Base-by-base conservation (phyloP, 2,888 invertebrate species). In the Xestoiulus laeticollis region DNA sequence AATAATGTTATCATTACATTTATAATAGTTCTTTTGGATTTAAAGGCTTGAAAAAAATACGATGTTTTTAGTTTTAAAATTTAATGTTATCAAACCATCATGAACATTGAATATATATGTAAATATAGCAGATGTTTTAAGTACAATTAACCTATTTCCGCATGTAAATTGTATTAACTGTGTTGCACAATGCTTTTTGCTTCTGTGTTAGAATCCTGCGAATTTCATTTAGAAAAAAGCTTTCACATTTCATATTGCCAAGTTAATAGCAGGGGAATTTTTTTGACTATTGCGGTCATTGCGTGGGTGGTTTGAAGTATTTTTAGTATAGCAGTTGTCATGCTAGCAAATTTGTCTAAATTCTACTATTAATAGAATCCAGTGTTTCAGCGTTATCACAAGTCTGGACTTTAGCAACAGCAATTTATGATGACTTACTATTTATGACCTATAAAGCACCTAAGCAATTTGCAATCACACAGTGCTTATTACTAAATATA, bases 171-270 rank as follows among this genome's bases (percentile, higher is more conserved):
- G 12, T 78, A 78, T 22, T 68, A 14, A 16, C 48, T 48, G 0
- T 48, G 3, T 10, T 48, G 48, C 68, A 26, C 22, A 68, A 30
- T 78, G 14, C 26, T 2, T 1, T 30, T 26, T 0, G 30, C 16
- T 30, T 30, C 14, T 30, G 5, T n/a, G n/a, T n/a, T 26, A 78
- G 78, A 30, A 78, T 78, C 30, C 30, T 14, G 12, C 12, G 68
- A 68, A 68, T 68, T 59, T 68, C 22, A 68, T 68, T 68, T 68
- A 10, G 68, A 68, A 68, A 38, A 78, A 78, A 68, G 48, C 48
- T 14, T 68, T 68, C 26, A 68, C 26, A 8, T 2, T 8, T 8
- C 3, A 38, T 8, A 2, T 8, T 30, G 14, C 26, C 78, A 30
- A 30, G 30, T 14, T 14, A 78, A 30, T 78, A 30, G 30, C 26